Evolutionary conservation across 1,140 invertebrate genomes (phyloP).

Genomic region (Drepana arcuata): DNA sequence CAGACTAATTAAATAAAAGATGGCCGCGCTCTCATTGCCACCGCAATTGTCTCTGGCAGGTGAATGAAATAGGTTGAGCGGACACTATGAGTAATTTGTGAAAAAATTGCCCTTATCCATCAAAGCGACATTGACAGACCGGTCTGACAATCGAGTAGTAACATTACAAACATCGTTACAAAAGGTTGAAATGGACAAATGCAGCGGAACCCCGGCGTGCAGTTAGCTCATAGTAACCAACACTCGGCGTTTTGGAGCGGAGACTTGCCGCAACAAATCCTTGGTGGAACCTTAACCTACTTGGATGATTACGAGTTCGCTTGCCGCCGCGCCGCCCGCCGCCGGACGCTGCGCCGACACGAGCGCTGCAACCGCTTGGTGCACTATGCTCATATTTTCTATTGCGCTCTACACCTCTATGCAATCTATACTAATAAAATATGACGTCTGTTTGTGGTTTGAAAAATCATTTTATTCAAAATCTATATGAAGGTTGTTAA

Average conservation of each 20-base stretch:
- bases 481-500: too few species aligned
- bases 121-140: conserved; percentile 30
- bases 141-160: conserved; percentile 28
- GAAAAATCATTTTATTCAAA: too few species aligned
- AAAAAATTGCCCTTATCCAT: conserved; percentile 27
- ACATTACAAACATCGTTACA: conserved; percentile 28
- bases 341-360: conserved; percentile 31
- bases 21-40: conserved; percentile 32
- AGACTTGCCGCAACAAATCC: conserved; percentile 70
- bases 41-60: conserved; percentile 31
- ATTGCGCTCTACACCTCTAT: too few species aligned
- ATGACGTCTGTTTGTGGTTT: too few species aligned
- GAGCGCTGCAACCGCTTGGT: conserved; percentile 49
- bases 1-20: conserved; percentile 62
- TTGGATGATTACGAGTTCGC: conserved; percentile 65
- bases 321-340: conserved; percentile 36
- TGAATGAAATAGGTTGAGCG: conserved; percentile 40
- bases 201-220: conserved; percentile 60
- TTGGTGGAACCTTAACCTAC: conserved; percentile 70
- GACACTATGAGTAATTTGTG: too few species aligned
- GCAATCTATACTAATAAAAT: too few species aligned
- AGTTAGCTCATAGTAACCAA: conserved; percentile 64
- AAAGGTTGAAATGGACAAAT: conserved; percentile 52
- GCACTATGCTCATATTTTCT: too few species aligned
- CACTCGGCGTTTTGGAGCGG: conserved; percentile 63